Percentiles rank a stretch among this genome's conserved stretches.
Conservation (phyloP, 2,888 invertebrate species). For the Trichopoda pennipes region DNA sequence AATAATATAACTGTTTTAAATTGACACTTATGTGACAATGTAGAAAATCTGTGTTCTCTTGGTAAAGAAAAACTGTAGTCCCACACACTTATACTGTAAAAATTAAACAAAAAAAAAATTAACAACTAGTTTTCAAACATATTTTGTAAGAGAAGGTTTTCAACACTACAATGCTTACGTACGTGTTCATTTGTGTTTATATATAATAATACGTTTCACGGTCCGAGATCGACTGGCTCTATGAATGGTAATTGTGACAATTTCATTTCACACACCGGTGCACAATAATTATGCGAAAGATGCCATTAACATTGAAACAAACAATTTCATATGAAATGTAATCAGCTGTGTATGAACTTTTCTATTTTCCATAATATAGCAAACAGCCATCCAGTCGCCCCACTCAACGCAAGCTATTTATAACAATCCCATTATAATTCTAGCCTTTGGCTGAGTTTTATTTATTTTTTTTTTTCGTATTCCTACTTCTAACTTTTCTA, state of each 20-base stretch:
- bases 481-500: constrained; percentile 29
- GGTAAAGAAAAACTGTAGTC: background rate
- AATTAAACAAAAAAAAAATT: constrained; percentile 4
- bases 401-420: constrained; percentile 26
- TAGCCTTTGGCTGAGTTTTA: constrained; percentile 48
- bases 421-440: constrained; percentile 50
- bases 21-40: constrained; percentile 66
- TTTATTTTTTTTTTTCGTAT: constrained; percentile 30
- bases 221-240: constrained; percentile 48
- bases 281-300: constrained; percentile 70
- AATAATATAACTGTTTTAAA: constrained; percentile 42
- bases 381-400: constrained; percentile 28
- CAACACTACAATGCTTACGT: background rate
- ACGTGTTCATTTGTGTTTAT: background rate
- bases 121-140: constrained; percentile 46
- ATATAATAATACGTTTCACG: constrained; percentile 30
- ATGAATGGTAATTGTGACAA: constrained; percentile 70
- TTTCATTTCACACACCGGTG: constrained; percentile 71
- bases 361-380: constrained; percentile 12
- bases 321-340: constrained; percentile 48
- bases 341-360: constrained; percentile 31
- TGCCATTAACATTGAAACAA: constrained; percentile 62
- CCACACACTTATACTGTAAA: background rate
- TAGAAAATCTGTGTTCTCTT: constrained; percentile 59
- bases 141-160: constrained; percentile 49